phyloP scores from a whole-genome alignment of 1,140 invertebrate species.

The Macrobrachium nipponense region DNA sequence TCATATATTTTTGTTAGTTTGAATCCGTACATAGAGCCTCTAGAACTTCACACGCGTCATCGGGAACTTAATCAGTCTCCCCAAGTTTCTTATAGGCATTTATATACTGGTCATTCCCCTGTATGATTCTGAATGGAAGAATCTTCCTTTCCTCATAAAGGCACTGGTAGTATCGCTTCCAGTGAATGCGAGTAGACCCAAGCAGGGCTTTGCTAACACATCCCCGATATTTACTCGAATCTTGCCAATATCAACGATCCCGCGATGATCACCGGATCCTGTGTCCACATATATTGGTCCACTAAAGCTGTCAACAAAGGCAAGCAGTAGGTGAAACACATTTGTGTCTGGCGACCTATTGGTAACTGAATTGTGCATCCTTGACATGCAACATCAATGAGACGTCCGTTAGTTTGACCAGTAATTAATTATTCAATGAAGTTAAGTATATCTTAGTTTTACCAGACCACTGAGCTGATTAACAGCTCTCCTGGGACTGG shows the following conservation, averaged over 20 bases:
- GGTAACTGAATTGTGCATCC: background rate
- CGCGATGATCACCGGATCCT: background rate
- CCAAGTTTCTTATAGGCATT: no score
- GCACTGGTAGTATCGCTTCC: background rate
- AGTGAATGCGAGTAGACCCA: background rate
- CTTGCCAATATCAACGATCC: background rate
- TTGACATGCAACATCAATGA: conserved; percentile 2
- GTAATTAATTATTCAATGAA: no score
- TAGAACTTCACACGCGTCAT: background rate
- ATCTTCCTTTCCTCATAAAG: background rate
- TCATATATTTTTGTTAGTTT: background rate
- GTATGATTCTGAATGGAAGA: no score
- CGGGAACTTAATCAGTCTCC: no score
- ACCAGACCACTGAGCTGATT: no score
- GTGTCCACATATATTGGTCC: background rate
- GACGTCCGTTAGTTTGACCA: no score
- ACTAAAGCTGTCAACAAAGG: background rate
- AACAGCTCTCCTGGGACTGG: no score
- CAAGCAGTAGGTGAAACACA: background rate
- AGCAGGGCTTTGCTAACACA: no score
- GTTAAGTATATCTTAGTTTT: no score
- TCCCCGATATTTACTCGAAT: background rate
- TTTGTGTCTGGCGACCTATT: background rate
- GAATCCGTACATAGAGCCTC: background rate
- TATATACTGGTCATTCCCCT: no score